Conservation (phyloP, 2,888 invertebrate species). For the Drosophila pseudotakahashii region DNA sequence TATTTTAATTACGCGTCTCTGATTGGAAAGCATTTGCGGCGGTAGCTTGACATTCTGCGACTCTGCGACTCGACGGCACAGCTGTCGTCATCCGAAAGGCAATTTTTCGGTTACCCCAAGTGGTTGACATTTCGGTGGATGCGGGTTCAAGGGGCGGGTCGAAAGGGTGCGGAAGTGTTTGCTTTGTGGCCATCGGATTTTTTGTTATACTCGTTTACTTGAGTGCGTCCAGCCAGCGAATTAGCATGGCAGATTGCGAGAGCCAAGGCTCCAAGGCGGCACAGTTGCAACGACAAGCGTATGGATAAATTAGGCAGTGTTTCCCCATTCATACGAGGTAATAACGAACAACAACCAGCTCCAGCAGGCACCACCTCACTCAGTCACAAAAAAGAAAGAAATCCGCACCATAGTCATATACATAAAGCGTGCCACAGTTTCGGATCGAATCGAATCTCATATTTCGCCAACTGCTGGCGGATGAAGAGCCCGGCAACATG, state of each 20-base stretch:
- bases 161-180: slow-evolving; percentile 36
- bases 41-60: slow-evolving; percentile 42
- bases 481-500: slow-evolving; percentile 75
- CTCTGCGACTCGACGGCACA: slow-evolving; percentile 30
- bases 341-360: slow-evolving; percentile 24
- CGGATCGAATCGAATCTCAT: slow-evolving; percentile 55
- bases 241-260: slow-evolving; percentile 24
- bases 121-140: slow-evolving; percentile 10
- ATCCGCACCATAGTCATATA: slow-evolving; percentile 22
- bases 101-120: slow-evolving; percentile 21
- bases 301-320: slow-evolving; percentile 20
- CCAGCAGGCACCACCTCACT: slow-evolving; percentile 1
- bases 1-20: slow-evolving; percentile 78
- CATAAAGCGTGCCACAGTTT: slow-evolving; percentile 43
- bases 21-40: slow-evolving; percentile 64
- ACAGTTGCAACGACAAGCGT: slow-evolving; percentile 6
- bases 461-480: slow-evolving; percentile 60
- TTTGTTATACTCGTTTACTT: slow-evolving; percentile 9
- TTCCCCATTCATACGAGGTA: slow-evolving; percentile 32
- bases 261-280: not conserved
- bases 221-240: slow-evolving; percentile 10
- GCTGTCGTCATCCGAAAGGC: slow-evolving; percentile 33
- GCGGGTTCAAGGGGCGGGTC: slow-evolving; percentile 4
- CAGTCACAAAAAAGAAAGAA: slow-evolving; percentile 9
- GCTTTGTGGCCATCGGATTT: slow-evolving; percentile 14